phyloP scores from a whole-genome alignment of 64 coral and sea anemone genomes.

The Actinia tenebrosa region DNA sequence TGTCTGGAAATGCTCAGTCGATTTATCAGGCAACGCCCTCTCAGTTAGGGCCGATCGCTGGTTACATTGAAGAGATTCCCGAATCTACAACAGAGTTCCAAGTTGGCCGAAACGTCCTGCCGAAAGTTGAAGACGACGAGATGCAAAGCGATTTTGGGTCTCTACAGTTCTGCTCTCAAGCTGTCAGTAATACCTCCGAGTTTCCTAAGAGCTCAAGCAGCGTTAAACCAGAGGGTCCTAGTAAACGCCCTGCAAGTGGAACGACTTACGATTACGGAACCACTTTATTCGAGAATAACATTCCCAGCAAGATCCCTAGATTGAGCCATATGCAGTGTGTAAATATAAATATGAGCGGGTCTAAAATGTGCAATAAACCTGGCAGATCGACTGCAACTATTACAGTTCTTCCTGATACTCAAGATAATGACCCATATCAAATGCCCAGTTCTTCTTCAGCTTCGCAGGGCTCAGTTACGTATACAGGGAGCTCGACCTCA shows the following conservation, averaged over 20 bases:
- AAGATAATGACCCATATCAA: not conserved
- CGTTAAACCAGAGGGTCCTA: not conserved
- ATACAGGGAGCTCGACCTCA: not conserved
- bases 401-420: not conserved
- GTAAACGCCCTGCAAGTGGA: constrained; percentile 5
- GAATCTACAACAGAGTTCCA: not conserved
- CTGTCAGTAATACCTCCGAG: not conserved
- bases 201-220: not conserved
- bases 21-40: not conserved
- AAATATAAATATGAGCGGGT: not conserved
- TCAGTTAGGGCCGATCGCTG: not conserved
- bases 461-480: not conserved
- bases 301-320: not conserved
- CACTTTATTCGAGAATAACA: not conserved
- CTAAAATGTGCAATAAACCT: not conserved
- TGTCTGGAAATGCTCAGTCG: not conserved
- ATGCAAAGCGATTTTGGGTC: not conserved
- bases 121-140: constrained; percentile 39
- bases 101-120: not conserved
- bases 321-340: constrained; percentile 13
- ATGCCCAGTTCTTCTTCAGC: not conserved
- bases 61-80: not conserved
- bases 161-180: not conserved
- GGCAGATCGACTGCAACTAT: not conserved
- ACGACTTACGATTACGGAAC: not conserved